These are phyloP conservation scores for Monodelphis domestica DNA, from an alignment of 2,797 vertebrate genomes.

Conservation along the genomic window DNA sequence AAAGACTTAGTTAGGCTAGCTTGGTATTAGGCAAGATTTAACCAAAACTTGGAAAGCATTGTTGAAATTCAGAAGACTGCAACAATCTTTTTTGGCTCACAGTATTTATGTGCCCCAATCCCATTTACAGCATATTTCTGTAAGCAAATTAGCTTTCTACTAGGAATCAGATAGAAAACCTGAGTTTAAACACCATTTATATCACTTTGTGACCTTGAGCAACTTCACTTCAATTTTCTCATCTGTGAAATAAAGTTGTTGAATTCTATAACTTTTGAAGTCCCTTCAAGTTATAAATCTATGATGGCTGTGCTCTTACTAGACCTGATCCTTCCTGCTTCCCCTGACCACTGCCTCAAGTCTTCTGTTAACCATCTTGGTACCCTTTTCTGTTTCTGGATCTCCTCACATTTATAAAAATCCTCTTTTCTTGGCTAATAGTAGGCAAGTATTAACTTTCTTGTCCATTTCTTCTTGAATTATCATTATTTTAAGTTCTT, in stretches of 20 bases:
- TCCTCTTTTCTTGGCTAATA: background rate
- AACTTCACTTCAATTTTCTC: background rate
- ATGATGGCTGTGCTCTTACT: background rate
- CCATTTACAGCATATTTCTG: background rate
- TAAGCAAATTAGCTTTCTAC: background rate
- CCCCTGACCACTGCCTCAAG: background rate
- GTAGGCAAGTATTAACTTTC: background rate
- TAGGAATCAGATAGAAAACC: background rate
- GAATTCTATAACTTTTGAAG: background rate
- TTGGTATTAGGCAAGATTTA: conserved; percentile 68
- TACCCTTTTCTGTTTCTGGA: background rate
- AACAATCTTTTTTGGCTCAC: conserved; percentile 49
- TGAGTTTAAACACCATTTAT: background rate
- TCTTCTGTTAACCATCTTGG: background rate
- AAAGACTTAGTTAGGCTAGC: conserved; percentile 50
- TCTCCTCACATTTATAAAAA: background rate
- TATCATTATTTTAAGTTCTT: background rate
- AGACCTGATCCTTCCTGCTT: background rate
- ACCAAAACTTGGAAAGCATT: conserved; percentile 47
- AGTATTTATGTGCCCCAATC: conserved; percentile 36
- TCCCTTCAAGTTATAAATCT: background rate
- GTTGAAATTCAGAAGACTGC: conserved; percentile 62
- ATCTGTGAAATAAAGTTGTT: background rate
- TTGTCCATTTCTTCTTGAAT: background rate
- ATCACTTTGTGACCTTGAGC: background rate